A percentile compares a stretch with the other conserved stretches of the same genome.
phyloP scores from a whole-genome alignment of 2,888 invertebrate species.

The Tenthredo notha region DNA sequence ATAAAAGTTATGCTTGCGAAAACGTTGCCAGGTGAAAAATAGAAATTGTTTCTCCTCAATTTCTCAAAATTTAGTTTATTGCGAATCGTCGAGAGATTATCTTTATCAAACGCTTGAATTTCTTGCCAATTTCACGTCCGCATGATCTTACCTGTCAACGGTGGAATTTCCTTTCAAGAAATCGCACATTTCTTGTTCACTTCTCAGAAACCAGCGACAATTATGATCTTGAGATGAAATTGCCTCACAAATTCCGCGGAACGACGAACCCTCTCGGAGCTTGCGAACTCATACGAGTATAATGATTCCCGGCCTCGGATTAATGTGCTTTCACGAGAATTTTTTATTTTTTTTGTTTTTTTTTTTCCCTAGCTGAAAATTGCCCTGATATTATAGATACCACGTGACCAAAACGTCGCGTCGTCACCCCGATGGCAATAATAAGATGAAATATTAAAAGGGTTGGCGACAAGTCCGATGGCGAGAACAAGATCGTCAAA shows the following conservation, averaged over 20 bases:
- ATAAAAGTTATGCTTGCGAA: background rate
- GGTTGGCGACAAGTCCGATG: conserved; percentile 66
- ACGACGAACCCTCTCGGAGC: background rate
- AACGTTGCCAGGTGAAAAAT: background rate
- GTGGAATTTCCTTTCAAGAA: conserved; percentile 48
- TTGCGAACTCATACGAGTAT: background rate
- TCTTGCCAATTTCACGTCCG: conserved; percentile 25
- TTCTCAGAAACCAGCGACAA: conserved; percentile 36
- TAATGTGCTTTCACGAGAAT: conserved; percentile 17
- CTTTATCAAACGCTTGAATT: background rate
- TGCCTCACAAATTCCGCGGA: conserved; percentile 25
- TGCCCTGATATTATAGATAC: conserved; percentile 28
- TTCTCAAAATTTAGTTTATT: background rate
- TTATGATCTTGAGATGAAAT: conserved; percentile 42
- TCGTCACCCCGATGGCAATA: conserved; percentile 24
- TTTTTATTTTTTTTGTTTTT: background rate
- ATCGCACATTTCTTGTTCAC: conserved; percentile 26
- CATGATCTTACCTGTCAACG: conserved; percentile 53
- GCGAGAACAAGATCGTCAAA: conserved; percentile 74
- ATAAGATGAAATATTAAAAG: conserved; percentile 55
- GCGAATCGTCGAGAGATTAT: conserved; percentile 1
- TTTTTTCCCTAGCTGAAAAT: conserved; percentile 12
- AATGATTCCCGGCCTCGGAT: conserved; percentile 32
- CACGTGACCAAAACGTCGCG: background rate
- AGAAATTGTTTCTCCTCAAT: background rate